These are phyloP conservation scores for Remorina albescens DNA, from an alignment of 2,797 vertebrate genomes.

Conservation along the genomic window DNA sequence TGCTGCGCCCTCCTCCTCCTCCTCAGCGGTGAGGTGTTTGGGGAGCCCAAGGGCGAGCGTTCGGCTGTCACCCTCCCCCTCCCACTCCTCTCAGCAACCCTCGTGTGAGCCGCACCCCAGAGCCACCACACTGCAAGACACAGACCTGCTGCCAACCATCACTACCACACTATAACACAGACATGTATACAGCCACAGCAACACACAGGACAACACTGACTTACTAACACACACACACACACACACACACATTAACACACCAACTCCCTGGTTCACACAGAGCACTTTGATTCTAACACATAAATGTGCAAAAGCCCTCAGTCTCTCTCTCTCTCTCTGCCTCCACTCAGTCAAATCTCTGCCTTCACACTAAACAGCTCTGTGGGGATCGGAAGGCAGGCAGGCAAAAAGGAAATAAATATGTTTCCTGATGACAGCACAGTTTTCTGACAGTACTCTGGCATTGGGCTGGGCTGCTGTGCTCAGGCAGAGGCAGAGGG, in stretches of 20 bases:
- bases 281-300: constrained; percentile 80
- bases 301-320: constrained; percentile 74
- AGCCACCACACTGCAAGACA: constrained; percentile 72
- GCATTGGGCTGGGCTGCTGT: constrained; percentile 69
- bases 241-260: constrained; percentile 43
- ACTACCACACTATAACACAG: constrained; percentile 58
- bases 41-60: constrained; percentile 87
- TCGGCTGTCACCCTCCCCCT: constrained; percentile 78
- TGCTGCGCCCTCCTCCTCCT: constrained; percentile 66
- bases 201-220: constrained; percentile 33
- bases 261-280: constrained; percentile 65
- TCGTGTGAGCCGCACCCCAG: constrained; percentile 70
- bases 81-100: constrained; percentile 37
- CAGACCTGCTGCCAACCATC: constrained; percentile 73
- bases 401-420: constrained; percentile 83
- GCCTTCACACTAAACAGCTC: constrained; percentile 82
- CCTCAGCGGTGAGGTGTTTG: constrained; percentile 73
- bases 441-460: constrained; percentile 82
- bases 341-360: constrained; percentile 80
- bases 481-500: constrained; percentile 66
- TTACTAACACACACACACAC: constrained; percentile 29
- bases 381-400: constrained; percentile 77
- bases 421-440: constrained; percentile 83
- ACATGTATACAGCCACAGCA: constrained; percentile 21
- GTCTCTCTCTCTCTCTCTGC: constrained; percentile 59